A percentile compares a stretch with the other conserved stretches of the same genome.
Conservation (phyloP, 2,797 vertebrate species). For the Sebastes baramenuke region DNA sequence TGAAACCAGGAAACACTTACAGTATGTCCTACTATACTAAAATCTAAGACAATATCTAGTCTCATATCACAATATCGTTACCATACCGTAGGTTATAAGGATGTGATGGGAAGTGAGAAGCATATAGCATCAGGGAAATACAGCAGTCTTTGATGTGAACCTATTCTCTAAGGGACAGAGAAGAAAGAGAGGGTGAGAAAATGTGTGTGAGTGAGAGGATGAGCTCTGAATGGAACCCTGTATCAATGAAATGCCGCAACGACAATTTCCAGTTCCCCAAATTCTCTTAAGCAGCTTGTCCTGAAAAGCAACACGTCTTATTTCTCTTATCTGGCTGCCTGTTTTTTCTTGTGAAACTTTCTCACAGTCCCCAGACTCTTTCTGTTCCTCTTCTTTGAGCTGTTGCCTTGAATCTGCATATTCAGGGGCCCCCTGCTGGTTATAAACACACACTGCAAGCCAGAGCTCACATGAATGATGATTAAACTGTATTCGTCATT, state of each 20-base stretch:
- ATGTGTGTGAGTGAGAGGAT: not conserved
- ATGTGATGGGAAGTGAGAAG: constrained; percentile 18
- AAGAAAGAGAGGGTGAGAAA: not conserved
- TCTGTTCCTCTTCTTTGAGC: constrained; percentile 25
- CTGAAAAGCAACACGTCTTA: not conserved
- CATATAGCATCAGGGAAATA: constrained; percentile 35
- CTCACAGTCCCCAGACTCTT: constrained; percentile 24
- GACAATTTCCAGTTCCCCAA: not conserved
- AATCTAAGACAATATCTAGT: no score
- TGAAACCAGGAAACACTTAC: no score
- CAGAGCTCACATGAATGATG: constrained; percentile 9
- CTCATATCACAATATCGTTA: no score
- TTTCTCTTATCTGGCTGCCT: constrained; percentile 4
- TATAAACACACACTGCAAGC: constrained; percentile 25
- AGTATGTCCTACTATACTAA: no score
- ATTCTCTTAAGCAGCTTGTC: not conserved
- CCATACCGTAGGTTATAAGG: not conserved
- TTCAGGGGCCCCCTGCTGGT: constrained; percentile 55
- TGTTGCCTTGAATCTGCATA: constrained; percentile 36
- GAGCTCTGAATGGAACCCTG: constrained; percentile 24
- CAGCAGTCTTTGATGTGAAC: constrained; percentile 68
- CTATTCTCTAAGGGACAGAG: constrained; percentile 53
- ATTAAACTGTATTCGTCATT: constrained; percentile 43
- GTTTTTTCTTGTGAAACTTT: constrained; percentile 31
- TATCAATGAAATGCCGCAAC: constrained; percentile 14